Evolutionary conservation across 2,888 invertebrate genomes (phyloP), one percentile per base, ranked within the genome.

Genomic region (Epiblema foenella): DNA sequence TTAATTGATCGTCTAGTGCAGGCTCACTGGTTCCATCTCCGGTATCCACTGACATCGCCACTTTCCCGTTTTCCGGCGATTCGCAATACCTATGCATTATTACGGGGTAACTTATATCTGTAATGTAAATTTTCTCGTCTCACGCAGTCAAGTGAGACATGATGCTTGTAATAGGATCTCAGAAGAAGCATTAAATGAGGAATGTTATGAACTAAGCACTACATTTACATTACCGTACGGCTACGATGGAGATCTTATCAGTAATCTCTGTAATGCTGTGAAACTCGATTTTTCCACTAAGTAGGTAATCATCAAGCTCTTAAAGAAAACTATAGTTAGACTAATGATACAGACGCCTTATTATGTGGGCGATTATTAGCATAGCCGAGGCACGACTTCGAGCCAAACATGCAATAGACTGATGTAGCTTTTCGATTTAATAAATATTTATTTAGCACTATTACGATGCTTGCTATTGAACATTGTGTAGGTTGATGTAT

Each of bases 51-150:
- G 75, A 42, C 57, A 63, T 75, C 74, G 73, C 75, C 84, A 89
- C 90, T 90, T 90, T 90, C 90, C 85, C 89, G 85, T 85, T 89
- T 85, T 86, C 84, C 86, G 83, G 81, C 79, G 80, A 78, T 39
- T 20, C 52, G 24, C 64, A 54, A 54, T 54, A n/a, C n/a, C n/a
- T n/a, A 15, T 52, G 29, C 12, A 51, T 62, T 17, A 29, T 17
- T 29, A 15, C 15, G n/a, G 15, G 29, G n/a, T 24, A 29, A 29
- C 42, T 42, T 15, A 18, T 20, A 42, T 17, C 9, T 42, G 18
- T 42, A 42, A 33, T 63, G 18, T 37, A 52, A 18, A 63, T 37
- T 8, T 17, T 33, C 24, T 39, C 12, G 10, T 64, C 52, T 24
- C 15, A 54, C 54, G 12, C n/a, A 24, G 46, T 54, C 12, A 37